phyloP scores from a whole-genome alignment of 2,888 invertebrate species.

The Rhabditophanes sp. region DNA sequence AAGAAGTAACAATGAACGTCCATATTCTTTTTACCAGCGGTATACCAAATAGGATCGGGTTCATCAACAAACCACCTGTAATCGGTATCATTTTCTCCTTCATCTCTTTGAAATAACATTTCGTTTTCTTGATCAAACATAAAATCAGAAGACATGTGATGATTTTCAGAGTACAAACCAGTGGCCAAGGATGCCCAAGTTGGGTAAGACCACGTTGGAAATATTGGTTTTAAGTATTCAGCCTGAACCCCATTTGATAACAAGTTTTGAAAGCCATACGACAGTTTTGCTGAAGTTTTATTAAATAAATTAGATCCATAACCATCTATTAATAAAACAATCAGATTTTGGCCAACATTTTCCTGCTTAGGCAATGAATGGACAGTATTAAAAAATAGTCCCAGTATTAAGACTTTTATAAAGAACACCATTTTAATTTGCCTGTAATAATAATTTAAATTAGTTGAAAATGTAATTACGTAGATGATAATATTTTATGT shows the following conservation, averaged over 20 bases:
- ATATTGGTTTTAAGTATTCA: constrained; percentile 32
- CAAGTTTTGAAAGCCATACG: constrained; percentile 14
- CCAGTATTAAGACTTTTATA: no score
- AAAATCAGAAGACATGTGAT: constrained; percentile 42
- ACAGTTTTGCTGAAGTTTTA: constrained; percentile 24
- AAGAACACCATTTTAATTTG: no score
- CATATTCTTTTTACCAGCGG: constrained; percentile 35
- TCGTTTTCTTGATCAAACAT: constrained; percentile 36
- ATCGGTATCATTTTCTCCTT: constrained; percentile 31
- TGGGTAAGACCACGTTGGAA: constrained; percentile 41
- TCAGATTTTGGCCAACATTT: constrained; percentile 42
- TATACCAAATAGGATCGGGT: constrained; percentile 42
- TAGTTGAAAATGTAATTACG: no score
- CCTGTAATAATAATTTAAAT: no score
- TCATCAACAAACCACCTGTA: constrained; percentile 33
- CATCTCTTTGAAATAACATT: constrained; percentile 27
- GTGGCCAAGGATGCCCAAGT: constrained; percentile 40
- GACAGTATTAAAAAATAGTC: no score
- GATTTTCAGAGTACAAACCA: constrained; percentile 43
- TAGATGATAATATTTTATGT: no score
- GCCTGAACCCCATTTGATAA: constrained; percentile 30
- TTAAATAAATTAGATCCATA: constrained; percentile 36
- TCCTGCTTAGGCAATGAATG: no score
- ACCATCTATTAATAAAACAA: constrained; percentile 36
- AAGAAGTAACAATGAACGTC: constrained; percentile 43